Percentiles rank a stretch among this genome's conserved stretches.
Evolutionary conservation across 2,888 invertebrate species (phyloP).

Genomic region (Mellilla xanthometata): DNA sequence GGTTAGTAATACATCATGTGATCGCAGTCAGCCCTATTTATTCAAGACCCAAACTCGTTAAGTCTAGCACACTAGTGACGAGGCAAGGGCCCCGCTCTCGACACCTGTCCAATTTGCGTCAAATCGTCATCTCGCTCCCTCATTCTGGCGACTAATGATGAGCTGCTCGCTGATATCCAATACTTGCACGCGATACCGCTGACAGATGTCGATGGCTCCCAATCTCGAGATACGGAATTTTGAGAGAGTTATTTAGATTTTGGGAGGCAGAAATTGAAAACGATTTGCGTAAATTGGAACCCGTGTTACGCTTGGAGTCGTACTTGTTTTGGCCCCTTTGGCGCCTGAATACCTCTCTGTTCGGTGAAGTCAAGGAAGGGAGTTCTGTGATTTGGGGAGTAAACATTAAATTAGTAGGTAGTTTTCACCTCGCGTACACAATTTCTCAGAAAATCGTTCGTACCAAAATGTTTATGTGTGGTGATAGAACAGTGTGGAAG

Average conservation of each 20-base stretch:
- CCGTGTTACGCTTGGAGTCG: not conserved
- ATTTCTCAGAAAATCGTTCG: too few relatives aligned
- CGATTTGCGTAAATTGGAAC: not conserved
- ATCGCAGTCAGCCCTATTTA: slow-evolving; percentile 47
- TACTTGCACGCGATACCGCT: slow-evolving; percentile 2
- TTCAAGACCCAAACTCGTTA: slow-evolving; percentile 57
- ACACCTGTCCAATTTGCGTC: slow-evolving; percentile 75
- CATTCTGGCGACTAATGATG: slow-evolving; percentile 42
- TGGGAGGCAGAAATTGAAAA: slow-evolving; percentile 33
- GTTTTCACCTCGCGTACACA: too few relatives aligned
- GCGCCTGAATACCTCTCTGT: not conserved
- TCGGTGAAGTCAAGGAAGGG: too few relatives aligned
- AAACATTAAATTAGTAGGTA: too few relatives aligned
- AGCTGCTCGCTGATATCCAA: slow-evolving; percentile 13
- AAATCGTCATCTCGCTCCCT: slow-evolving; percentile 50
- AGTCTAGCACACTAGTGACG: slow-evolving; percentile 56
- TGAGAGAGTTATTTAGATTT: slow-evolving; percentile 3
- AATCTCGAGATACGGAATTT: slow-evolving; percentile 3
- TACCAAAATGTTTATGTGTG: too few relatives aligned
- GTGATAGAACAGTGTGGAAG: too few relatives aligned
- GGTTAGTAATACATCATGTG: too few relatives aligned
- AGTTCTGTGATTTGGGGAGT: too few relatives aligned
- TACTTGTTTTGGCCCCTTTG: not conserved
- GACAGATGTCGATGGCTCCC: slow-evolving; percentile 5
- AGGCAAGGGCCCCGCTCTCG: slow-evolving; percentile 44